Evolutionary conservation across 2,888 invertebrate genomes (phyloP).

Genomic region (Latheticus oryzae): DNA sequence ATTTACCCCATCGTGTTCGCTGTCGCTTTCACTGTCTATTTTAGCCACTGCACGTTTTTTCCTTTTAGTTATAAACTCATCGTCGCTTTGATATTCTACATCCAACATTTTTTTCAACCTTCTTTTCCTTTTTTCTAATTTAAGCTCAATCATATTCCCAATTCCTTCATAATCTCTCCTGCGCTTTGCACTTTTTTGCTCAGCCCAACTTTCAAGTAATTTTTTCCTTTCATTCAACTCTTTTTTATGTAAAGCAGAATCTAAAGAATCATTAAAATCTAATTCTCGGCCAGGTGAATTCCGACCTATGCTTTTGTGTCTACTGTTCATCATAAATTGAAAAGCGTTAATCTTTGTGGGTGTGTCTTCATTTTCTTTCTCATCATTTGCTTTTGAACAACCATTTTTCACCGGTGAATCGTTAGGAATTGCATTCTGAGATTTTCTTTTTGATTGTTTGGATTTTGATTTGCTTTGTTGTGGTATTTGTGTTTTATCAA

Average conservation of each 20-base stretch:
- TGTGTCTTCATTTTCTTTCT: slow-evolving; percentile 5
- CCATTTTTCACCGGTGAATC: too few species aligned
- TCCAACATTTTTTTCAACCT: slow-evolving; percentile 68
- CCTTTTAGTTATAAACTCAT: slow-evolving; percentile 36
- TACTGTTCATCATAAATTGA: slow-evolving; percentile 75
- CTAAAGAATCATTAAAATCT: slow-evolving; percentile 50
- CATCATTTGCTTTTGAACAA: too few species aligned
- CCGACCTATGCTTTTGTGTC: slow-evolving; percentile 73
- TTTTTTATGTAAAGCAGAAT: slow-evolving; percentile 12
- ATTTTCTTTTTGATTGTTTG: too few species aligned
- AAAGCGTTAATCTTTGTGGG: slow-evolving; percentile 68
- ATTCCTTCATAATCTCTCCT: slow-evolving; percentile 70
- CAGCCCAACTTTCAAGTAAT: slow-evolving; percentile 72
- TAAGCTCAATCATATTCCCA: slow-evolving; percentile 69
- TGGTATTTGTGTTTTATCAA: too few species aligned
- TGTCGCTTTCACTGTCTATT: slow-evolving; percentile 32
- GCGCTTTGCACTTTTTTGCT: slow-evolving; percentile 72
- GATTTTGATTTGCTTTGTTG: too few species aligned
- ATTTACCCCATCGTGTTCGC: neutral
- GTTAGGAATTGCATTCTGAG: too few species aligned
- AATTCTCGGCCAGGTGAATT: slow-evolving; percentile 74
- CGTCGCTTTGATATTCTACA: slow-evolving; percentile 54
- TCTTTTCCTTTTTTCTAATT: slow-evolving; percentile 73
- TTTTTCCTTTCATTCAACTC: slow-evolving; percentile 40
- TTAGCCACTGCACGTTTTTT: slow-evolving; percentile 35